Percentiles rank a stretch among this genome's conserved stretches.
Evolutionary conservation across 2,113 vertebrate species (phyloP).

Genomic region (Notiomystis cincta): DNA sequence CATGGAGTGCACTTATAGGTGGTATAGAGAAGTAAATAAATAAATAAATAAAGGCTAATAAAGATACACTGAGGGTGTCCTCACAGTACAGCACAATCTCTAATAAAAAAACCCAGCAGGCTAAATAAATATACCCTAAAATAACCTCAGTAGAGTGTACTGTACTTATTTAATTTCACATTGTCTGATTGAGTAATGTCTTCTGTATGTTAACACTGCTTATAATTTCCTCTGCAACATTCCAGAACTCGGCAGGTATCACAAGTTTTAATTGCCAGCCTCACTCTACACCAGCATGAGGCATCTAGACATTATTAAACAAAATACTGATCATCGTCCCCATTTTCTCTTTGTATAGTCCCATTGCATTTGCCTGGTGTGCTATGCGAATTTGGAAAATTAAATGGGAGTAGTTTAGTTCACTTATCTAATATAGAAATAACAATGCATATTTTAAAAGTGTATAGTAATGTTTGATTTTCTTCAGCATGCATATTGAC

Average conservation of each 20-base stretch:
- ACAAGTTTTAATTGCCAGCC: constrained; percentile 40
- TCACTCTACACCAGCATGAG: neutral
- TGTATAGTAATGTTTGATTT: neutral
- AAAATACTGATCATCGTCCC: neutral
- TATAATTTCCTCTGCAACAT: constrained; percentile 33
- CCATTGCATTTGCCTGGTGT: neutral
- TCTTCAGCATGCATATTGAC: neutral
- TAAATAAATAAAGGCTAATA: constrained; percentile 18
- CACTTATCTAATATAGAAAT: neutral
- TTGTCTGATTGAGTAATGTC: constrained; percentile 1
- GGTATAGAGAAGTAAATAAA: neutral
- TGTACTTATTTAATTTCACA: constrained; percentile 12
- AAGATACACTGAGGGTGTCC: constrained; percentile 42
- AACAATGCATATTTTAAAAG: neutral
- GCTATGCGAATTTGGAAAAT: neutral
- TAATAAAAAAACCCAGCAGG: constrained; percentile 53
- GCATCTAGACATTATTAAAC: constrained; percentile 28
- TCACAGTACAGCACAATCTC: neutral
- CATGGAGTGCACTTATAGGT: neutral
- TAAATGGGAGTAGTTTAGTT: neutral
- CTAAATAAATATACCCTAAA: neutral
- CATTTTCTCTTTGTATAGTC: neutral
- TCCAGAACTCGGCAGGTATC: constrained; percentile 36
- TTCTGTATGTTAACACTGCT: neutral
- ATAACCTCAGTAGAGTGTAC: neutral